phyloP scores from a whole-genome alignment of 2,113 vertebrate genomes.

The Anhinga rufa region DNA sequence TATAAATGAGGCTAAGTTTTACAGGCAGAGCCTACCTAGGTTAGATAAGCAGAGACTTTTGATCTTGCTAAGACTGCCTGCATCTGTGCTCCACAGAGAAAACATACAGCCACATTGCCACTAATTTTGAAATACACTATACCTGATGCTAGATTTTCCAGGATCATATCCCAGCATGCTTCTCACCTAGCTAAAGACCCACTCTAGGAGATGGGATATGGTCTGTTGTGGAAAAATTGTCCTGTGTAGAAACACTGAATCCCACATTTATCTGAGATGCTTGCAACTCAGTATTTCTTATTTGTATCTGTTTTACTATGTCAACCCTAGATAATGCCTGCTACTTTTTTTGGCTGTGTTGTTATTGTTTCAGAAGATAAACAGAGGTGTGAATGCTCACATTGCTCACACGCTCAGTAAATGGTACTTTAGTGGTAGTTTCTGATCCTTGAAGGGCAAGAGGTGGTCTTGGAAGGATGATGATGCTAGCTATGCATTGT shows the following conservation, averaged over 20 bases:
- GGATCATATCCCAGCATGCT: not conserved
- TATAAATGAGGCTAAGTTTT: not conserved
- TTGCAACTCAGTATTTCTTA: not conserved
- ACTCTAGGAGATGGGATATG: not conserved
- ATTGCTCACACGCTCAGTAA: not conserved
- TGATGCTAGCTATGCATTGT: not conserved
- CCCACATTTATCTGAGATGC: not conserved
- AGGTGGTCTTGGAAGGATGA: not conserved
- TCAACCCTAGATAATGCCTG: not conserved
- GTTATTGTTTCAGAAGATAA: not conserved
- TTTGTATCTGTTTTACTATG: not conserved
- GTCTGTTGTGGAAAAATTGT: not conserved
- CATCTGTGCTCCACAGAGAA: not conserved
- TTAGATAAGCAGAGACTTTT: not conserved
- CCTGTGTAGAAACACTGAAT: not conserved
- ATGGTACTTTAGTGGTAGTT: not conserved
- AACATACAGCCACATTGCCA: not conserved
- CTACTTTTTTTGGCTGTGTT: not conserved
- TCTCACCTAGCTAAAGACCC: not conserved
- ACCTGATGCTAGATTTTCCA: not conserved
- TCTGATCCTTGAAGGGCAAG: not conserved
- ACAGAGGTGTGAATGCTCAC: not conserved
- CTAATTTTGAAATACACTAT: not conserved
- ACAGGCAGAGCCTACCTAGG: not conserved
- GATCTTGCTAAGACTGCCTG: not conserved